Evolutionary conservation across 2,888 invertebrate genomes (phyloP).

Genomic region (Sminthurinus aureus): DNA sequence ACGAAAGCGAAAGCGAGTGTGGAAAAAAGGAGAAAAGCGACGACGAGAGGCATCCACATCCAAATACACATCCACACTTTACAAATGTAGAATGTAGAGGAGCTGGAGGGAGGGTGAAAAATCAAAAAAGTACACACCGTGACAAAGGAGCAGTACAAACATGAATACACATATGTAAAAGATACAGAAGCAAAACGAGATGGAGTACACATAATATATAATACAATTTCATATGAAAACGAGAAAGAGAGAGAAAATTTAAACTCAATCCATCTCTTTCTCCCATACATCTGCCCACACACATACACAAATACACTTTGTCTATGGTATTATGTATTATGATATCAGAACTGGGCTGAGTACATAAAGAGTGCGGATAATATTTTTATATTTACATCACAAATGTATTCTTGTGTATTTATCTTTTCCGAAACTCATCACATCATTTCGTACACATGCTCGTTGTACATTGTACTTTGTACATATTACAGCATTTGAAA

Average conservation of each 20-base stretch:
- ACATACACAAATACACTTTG: constrained; percentile 12
- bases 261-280: constrained; percentile 29
- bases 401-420: constrained; percentile 15
- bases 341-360: neutral
- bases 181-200: neutral
- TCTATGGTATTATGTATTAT: neutral
- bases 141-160: constrained; percentile 46
- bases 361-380: neutral
- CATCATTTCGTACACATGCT: neutral
- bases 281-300: constrained; percentile 30
- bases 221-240: neutral
- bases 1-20: neutral
- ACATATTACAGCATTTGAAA: too few relatives aligned
- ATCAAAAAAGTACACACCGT: constrained; percentile 54
- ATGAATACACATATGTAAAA: constrained; percentile 36
- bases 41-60: neutral
- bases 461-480: neutral
- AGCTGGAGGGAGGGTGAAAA: constrained; percentile 49
- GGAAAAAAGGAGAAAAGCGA: constrained; percentile 37
- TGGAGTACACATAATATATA: neutral
- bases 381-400: neutral
- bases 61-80: too few relatives aligned
- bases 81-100: neutral
- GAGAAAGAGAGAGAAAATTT: constrained; percentile 22
- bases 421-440: constrained; percentile 5